A percentile compares a stretch with the other conserved stretches of the same genome.
Evolutionary conservation across 2,113 vertebrate genomes (phyloP).

Genomic region (Crotalus viridis): DNA sequence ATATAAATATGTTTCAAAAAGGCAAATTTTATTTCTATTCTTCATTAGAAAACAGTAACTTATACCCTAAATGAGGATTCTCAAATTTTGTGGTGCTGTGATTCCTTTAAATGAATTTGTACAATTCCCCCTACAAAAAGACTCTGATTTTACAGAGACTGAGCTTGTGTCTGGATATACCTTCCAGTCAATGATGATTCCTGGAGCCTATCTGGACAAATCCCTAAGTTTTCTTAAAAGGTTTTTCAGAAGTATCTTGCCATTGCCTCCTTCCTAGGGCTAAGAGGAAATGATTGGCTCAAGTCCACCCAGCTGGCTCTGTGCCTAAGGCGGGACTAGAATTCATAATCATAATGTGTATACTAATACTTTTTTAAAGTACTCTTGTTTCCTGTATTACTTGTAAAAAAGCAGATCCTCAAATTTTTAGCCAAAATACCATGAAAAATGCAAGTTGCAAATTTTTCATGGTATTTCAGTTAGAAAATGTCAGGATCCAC

Average conservation of each 20-base stretch:
- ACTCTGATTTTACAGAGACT: background rate
- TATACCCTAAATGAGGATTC: background rate
- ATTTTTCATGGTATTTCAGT: background rate
- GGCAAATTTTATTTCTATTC: background rate
- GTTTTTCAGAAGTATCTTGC: background rate
- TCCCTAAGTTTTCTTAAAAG: background rate
- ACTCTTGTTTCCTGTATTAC: background rate
- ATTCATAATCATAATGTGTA: background rate
- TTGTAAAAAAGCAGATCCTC: background rate
- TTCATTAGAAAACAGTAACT: background rate
- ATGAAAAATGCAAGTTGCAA: background rate
- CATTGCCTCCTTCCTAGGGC: background rate
- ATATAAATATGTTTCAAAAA: background rate
- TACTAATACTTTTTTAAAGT: background rate
- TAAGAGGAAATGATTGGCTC: background rate
- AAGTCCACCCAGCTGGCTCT: background rate
- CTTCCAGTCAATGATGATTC: background rate
- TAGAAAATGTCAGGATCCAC: background rate
- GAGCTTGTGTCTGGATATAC: background rate
- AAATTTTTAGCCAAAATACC: background rate
- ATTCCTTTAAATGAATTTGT: background rate
- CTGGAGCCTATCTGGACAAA: background rate
- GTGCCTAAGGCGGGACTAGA: background rate
- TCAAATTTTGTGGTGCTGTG: background rate
- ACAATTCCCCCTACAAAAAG: background rate